Evolutionary conservation across 2,797 vertebrate species (phyloP).

Genomic region (Otus scops): DNA sequence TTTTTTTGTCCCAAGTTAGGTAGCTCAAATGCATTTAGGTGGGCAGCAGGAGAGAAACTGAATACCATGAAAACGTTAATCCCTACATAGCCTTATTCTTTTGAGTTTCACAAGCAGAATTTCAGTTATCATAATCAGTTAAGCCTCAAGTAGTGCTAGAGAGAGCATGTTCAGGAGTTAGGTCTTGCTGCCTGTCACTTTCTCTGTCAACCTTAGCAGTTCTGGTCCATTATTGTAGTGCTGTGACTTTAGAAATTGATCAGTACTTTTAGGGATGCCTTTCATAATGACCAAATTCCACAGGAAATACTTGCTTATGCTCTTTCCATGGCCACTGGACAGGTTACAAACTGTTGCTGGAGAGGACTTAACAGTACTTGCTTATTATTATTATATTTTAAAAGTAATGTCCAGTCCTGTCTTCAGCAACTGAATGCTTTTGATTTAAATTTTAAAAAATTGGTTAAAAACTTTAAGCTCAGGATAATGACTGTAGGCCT

Average conservation of each 20-base stretch:
- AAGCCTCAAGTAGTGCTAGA: neutral
- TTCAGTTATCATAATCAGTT: neutral
- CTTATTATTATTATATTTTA: neutral
- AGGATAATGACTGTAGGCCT: too few relatives aligned
- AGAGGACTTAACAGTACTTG: neutral
- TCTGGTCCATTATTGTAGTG: neutral
- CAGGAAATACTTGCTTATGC: neutral
- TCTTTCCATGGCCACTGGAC: neutral
- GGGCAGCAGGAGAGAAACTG: neutral
- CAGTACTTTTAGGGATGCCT: too few relatives aligned
- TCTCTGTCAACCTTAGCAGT: neutral
- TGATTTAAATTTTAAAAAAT: too few relatives aligned
- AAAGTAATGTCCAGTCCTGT: neutral
- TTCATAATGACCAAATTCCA: neutral
- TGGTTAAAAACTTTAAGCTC: too few relatives aligned
- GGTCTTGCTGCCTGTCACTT: neutral
- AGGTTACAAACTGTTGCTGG: neutral
- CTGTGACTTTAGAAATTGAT: neutral
- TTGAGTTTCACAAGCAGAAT: neutral
- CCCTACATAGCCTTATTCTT: neutral
- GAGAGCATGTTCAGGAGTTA: neutral
- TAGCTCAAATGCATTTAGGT: neutral
- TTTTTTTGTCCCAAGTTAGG: neutral
- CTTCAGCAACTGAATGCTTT: neutral
- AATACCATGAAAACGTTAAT: neutral